Conservation (phyloP, 2,888 invertebrate species). For the Ophraella communa region DNA sequence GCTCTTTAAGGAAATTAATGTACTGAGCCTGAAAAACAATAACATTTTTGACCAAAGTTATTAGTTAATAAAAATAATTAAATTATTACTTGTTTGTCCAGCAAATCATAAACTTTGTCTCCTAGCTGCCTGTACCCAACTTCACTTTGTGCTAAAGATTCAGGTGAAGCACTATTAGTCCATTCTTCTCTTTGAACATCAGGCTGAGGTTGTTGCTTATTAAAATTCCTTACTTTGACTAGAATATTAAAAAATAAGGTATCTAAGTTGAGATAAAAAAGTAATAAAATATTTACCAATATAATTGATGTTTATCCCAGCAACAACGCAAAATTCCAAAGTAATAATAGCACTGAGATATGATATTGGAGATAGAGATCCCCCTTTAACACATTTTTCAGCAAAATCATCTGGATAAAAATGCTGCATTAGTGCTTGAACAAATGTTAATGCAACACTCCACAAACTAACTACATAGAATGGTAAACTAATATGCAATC, state of each 20-base stretch:
- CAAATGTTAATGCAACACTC: conserved; percentile 65
- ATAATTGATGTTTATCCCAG: conserved; percentile 63
- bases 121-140: conserved; percentile 62
- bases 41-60: background rate
- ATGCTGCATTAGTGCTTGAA: conserved; percentile 66
- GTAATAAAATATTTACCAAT: conserved; percentile 59
- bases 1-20: conserved; percentile 72
- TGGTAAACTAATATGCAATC: conserved; percentile 67
- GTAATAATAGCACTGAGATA: conserved; percentile 66
- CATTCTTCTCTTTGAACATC: conserved; percentile 71
- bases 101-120: conserved; percentile 65
- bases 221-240: conserved; percentile 69
- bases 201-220: conserved; percentile 65
- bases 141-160: conserved; percentile 62
- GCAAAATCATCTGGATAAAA: conserved; percentile 64
- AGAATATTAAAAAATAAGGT: conserved; percentile 40
- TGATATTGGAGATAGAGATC: conserved; percentile 63
- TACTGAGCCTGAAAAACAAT: conserved; percentile 65
- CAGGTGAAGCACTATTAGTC: conserved; percentile 61
- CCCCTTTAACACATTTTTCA: conserved; percentile 62
- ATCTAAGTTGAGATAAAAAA: background rate
- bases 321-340: conserved; percentile 62
- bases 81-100: conserved; percentile 67
- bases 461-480: conserved; percentile 69
- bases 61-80: background rate